A percentile compares a stretch with the other conserved stretches of the same genome.
Evolutionary conservation across 1,140 invertebrate species (phyloP).

Genomic region (Sminthurides bifidus): DNA sequence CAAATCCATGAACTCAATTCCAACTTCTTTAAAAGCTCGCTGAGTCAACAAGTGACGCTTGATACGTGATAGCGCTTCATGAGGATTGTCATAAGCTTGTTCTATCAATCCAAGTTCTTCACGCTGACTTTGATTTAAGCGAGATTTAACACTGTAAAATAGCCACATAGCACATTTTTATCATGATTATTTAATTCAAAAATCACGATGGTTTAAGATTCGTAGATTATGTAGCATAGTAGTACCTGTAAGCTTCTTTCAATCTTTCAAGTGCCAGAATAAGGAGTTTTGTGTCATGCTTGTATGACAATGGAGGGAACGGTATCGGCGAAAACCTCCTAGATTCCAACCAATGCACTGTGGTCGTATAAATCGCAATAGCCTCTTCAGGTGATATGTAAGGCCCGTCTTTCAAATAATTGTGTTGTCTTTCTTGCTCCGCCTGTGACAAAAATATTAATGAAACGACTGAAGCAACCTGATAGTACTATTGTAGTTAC

Average conservation of each 20-base stretch:
- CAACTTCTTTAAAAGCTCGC: slow-evolving; percentile 94
- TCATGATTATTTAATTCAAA: slow-evolving; percentile 1
- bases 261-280: slow-evolving; percentile 92
- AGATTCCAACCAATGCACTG: slow-evolving; percentile 98
- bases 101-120: slow-evolving; percentile 98
- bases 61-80: slow-evolving; percentile 95
- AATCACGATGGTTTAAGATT: slow-evolving; percentile 1
- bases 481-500: neutral
- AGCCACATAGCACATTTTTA: slow-evolving; percentile 9
- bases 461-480: neutral
- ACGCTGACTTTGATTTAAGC: slow-evolving; percentile 95
- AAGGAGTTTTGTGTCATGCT: slow-evolving; percentile 96
- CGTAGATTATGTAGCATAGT: neutral
- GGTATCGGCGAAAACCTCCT: slow-evolving; percentile 96
- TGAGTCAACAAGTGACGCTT: slow-evolving; percentile 98
- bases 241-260: slow-evolving; percentile 84
- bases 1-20: slow-evolving; percentile 99
- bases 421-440: slow-evolving; percentile 98
- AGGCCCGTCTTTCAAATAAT: slow-evolving; percentile 98
- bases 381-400: slow-evolving; percentile 99
- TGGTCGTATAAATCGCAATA: slow-evolving; percentile 98
- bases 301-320: slow-evolving; percentile 97
- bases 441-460: slow-evolving; percentile 40
- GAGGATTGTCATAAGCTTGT: slow-evolving; percentile 99
- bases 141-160: slow-evolving; percentile 78